Conservation (phyloP, 2,888 invertebrate species). For the Trisateles emortualis region DNA sequence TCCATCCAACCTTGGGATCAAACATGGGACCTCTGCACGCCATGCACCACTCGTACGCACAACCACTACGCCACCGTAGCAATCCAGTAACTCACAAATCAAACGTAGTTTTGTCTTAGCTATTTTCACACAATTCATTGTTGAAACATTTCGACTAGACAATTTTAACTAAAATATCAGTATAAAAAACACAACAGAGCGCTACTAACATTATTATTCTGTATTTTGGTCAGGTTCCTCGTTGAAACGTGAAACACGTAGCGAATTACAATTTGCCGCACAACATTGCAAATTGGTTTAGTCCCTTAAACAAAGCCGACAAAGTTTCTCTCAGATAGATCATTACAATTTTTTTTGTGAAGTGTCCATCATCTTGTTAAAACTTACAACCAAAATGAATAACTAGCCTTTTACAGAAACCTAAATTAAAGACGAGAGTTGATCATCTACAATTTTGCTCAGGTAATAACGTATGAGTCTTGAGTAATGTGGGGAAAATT, state of each 20-base stretch:
- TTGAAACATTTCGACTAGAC: neutral
- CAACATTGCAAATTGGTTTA: slow-evolving; percentile 34
- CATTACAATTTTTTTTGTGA: neutral
- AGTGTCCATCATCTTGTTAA: neutral
- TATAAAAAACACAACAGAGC: neutral
- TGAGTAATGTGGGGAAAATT: too few species aligned
- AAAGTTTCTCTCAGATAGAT: neutral
- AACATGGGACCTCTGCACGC: too few species aligned
- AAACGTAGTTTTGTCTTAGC: neutral
- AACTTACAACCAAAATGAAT: neutral
- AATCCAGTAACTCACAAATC: too few species aligned
- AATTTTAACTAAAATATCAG: too few species aligned
- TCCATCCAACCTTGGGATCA: too few species aligned
- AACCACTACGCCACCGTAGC: too few species aligned
- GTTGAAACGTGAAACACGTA: slow-evolving; percentile 24
- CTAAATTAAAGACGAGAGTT: too few species aligned
- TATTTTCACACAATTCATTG: too few species aligned
- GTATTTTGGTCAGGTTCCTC: slow-evolving; percentile 4
- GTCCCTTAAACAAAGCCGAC: slow-evolving; percentile 6
- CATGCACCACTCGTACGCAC: too few species aligned
- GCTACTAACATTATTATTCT: slow-evolving; percentile 3
- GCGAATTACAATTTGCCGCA: slow-evolving; percentile 32
- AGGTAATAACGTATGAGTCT: too few species aligned
- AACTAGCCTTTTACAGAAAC: too few species aligned
- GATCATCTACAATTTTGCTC: too few species aligned